Evolutionary conservation across 2,888 invertebrate species (phyloP).

Genomic region (Gymnocheta viridis): DNA sequence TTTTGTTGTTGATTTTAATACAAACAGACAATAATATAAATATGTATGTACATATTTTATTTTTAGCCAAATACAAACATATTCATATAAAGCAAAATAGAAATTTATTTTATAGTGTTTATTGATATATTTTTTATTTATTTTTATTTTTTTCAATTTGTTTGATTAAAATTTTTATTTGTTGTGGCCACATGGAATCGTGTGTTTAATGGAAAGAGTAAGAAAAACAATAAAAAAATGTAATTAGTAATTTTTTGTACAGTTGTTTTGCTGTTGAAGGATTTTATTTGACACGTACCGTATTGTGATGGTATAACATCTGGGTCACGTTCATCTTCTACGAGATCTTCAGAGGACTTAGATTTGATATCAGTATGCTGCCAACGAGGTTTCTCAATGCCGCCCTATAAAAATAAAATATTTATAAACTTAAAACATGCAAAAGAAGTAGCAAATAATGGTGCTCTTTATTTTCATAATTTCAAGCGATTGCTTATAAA

Average conservation of each 20-base stretch:
- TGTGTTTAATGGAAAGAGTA: not conserved
- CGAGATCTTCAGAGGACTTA: conserved; percentile 81
- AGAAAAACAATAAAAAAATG: conserved; percentile 24
- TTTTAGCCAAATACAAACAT: conserved; percentile 15
- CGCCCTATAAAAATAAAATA: conserved; percentile 72
- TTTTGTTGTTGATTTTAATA: conserved; percentile 51
- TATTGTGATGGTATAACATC: conserved; percentile 90
- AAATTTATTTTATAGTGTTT: conserved; percentile 51
- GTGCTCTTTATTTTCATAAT: too few species aligned
- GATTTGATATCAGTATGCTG: conserved; percentile 83
- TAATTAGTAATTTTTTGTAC: conserved; percentile 41
- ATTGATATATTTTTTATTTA: conserved; percentile 46
- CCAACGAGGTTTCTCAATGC: conserved; percentile 82
- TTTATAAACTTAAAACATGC: not conserved
- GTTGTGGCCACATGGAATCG: conserved; percentile 25
- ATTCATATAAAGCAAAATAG: conserved; percentile 6
- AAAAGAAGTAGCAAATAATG: not conserved
- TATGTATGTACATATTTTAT: not conserved
- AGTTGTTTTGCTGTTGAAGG: conserved; percentile 73
- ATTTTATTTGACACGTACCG: conserved; percentile 82
- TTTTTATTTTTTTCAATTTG: conserved; percentile 41
- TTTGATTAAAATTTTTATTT: conserved; percentile 64
- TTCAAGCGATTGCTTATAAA: too few species aligned
- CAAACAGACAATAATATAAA: conserved; percentile 37
- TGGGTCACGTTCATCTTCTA: conserved; percentile 84